Conservation (phyloP, 2,113 vertebrate species). For the Orientallactaga bullata region DNA sequence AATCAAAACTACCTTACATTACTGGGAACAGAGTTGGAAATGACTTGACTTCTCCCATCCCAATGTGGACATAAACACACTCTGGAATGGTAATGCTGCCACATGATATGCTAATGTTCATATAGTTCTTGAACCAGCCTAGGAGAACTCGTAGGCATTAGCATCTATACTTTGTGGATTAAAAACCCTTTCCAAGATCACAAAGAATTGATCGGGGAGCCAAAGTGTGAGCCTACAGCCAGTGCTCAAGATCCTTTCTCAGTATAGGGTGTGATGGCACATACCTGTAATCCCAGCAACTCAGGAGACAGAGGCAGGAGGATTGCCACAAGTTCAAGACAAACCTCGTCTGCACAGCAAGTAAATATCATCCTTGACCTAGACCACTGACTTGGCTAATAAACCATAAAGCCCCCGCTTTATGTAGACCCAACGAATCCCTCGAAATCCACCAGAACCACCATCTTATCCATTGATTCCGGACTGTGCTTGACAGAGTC, state of each 20-base stretch:
- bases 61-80: neutral
- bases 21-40: neutral
- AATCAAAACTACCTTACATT: slow-evolving; percentile 10
- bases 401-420: slow-evolving; percentile 15
- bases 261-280: too few species aligned
- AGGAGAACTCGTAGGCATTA: neutral
- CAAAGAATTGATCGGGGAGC: neutral
- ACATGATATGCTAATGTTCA: neutral
- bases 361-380: neutral
- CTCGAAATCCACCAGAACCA: neutral
- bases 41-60: slow-evolving; percentile 4
- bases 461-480: neutral
- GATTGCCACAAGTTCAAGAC: neutral
- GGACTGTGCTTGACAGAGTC: slow-evolving; percentile 23
- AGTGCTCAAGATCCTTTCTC: neutral
- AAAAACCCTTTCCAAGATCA: slow-evolving; percentile 6
- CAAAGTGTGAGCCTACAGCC: slow-evolving; percentile 12
- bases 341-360: neutral
- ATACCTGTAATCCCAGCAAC: neutral
- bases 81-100: neutral
- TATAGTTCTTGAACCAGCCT: neutral
- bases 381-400: neutral
- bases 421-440: neutral
- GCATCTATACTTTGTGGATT: neutral
- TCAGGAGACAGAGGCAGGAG: neutral